These are phyloP conservation scores for Pterobdella sp. DNA, from an alignment of 2,888 invertebrate genomes.

Conservation along the genomic window DNA sequence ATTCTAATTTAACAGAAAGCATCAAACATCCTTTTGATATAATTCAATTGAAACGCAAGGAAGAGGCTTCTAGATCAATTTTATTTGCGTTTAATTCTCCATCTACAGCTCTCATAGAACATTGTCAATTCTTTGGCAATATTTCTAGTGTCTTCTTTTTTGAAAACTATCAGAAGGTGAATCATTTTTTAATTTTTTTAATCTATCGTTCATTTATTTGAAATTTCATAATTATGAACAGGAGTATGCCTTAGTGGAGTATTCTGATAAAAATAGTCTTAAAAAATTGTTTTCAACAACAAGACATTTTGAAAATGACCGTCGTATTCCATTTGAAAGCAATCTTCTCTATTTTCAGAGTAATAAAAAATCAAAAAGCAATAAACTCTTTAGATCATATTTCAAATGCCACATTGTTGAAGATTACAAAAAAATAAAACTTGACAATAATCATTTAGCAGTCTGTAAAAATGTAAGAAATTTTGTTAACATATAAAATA, in stretches of 20 bases:
- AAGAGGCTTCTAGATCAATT: slow-evolving; percentile 7
- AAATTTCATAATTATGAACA: no score
- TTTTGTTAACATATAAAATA: slow-evolving; percentile 2
- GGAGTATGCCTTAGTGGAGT: slow-evolving; percentile 23
- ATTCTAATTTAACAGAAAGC: not conserved
- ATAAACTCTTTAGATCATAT: not conserved
- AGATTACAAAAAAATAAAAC: not conserved
- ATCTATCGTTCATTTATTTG: no score
- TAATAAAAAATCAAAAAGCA: slow-evolving; percentile 8
- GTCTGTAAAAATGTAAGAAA: not conserved
- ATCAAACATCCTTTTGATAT: slow-evolving; percentile 15
- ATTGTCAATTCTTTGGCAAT: slow-evolving; percentile 13
- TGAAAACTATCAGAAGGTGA: slow-evolving; percentile 10
- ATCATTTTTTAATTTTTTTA: no score
- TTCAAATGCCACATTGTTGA: slow-evolving; percentile 5
- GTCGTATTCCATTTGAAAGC: slow-evolving; percentile 18
- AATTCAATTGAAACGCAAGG: slow-evolving; percentile 16
- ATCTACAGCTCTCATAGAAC: not conserved
- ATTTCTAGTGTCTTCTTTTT: slow-evolving; percentile 17
- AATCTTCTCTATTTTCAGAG: not conserved
- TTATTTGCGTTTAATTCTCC: slow-evolving; percentile 13
- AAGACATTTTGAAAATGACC: slow-evolving; percentile 18
- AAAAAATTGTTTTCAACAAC: not conserved
- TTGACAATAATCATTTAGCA: not conserved
- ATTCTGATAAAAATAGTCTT: not conserved